These are phyloP conservation scores for Aplodontia rufa DNA, from an alignment of 2,113 vertebrate species.

Conservation along the genomic window DNA sequence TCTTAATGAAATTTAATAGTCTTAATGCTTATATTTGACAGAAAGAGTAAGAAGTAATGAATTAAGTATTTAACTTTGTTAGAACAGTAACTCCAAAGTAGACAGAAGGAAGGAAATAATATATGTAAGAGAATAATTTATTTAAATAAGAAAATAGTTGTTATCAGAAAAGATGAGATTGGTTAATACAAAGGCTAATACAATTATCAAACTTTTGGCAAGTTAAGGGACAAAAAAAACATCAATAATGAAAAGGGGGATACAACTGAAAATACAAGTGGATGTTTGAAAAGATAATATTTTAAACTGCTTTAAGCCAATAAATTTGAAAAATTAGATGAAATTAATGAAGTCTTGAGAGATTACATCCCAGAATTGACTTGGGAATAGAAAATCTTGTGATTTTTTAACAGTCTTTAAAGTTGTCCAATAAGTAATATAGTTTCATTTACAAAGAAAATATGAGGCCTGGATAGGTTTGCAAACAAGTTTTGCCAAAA, in stretches of 20 bases:
- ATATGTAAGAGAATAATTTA: background rate
- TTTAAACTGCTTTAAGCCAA: background rate
- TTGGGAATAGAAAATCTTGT: background rate
- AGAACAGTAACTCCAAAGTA: slow-evolving; percentile 7
- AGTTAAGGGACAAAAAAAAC: background rate
- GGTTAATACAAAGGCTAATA: background rate
- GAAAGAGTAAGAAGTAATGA: background rate
- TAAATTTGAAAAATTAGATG: background rate
- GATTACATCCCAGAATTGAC: background rate
- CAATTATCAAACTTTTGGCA: background rate
- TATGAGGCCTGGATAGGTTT: background rate
- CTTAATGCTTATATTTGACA: background rate
- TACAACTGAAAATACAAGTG: background rate
- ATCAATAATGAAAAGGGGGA: background rate
- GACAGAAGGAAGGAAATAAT: background rate
- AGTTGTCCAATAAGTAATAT: background rate
- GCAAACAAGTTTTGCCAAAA: background rate
- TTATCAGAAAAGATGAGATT: background rate
- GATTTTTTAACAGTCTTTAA: background rate
- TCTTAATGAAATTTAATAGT: background rate
- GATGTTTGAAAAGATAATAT: slow-evolving; percentile 6
- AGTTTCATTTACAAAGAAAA: background rate
- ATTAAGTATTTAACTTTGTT: background rate
- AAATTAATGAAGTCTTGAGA: background rate
- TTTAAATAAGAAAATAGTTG: background rate